A percentile compares a stretch with the other conserved stretches of the same genome.
Conservation (phyloP, 64 coral and sea anemone genomes). For the Pachyseris speciosa region DNA sequence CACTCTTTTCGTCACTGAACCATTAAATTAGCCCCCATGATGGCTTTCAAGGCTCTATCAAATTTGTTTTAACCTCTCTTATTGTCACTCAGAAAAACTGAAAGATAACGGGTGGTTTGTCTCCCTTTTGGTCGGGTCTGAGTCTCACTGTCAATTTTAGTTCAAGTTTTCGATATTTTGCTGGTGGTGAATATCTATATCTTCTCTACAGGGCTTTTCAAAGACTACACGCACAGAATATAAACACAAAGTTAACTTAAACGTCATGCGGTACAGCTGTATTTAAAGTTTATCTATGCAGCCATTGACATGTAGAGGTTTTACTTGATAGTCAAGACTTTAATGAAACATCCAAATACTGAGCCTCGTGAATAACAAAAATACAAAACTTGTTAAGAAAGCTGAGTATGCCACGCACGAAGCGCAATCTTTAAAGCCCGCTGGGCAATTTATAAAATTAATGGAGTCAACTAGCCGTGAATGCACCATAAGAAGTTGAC, state of each 20-base stretch:
- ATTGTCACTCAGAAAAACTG: neutral
- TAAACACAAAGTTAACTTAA: neutral
- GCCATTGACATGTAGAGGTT: neutral
- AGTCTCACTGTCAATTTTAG: slow-evolving; percentile 8
- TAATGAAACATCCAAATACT: slow-evolving; percentile 18
- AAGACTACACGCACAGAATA: neutral
- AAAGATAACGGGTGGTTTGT: slow-evolving; percentile 19
- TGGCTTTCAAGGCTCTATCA: neutral
- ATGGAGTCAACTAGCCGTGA: neutral
- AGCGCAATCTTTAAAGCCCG: neutral
- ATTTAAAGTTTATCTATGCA: neutral
- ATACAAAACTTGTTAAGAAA: neutral
- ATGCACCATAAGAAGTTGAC: neutral
- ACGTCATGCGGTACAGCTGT: neutral
- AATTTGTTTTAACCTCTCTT: neutral
- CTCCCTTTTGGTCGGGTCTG: neutral
- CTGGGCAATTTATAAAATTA: neutral
- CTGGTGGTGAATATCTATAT: neutral
- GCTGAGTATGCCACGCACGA: neutral
- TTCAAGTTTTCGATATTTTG: neutral
- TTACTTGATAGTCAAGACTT: neutral
- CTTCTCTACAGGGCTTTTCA: neutral
- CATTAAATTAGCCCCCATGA: slow-evolving; percentile 32
- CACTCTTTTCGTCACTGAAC: slow-evolving; percentile 26
- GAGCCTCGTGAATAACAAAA: neutral